Conservation (phyloP, 2,113 vertebrate species). For the Aythya baeri region DNA sequence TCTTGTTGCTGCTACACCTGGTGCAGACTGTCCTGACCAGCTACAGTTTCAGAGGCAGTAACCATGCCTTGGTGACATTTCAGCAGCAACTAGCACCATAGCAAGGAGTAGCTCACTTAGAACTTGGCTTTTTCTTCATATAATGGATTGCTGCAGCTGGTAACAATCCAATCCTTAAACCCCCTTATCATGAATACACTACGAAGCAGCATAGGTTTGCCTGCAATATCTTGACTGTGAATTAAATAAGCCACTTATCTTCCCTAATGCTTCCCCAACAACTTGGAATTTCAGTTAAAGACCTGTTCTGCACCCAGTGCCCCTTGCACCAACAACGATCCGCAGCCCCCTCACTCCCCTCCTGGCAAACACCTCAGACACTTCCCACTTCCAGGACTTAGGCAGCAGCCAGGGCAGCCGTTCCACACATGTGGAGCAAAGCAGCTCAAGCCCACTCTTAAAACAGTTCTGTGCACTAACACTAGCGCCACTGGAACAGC, state of each 20-base stretch:
- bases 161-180: slow-evolving; percentile 17
- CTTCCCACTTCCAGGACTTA: neutral
- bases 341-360: neutral
- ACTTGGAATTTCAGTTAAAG: neutral
- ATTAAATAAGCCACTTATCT: slow-evolving; percentile 27
- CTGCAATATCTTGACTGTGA: neutral
- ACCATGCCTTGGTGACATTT: neutral
- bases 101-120: neutral
- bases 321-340: neutral
- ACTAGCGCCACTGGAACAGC: neutral
- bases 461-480: neutral
- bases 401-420: neutral
- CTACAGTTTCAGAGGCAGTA: neutral
- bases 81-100: neutral
- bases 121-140: neutral
- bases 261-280: neutral
- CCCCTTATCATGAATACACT: neutral
- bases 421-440: neutral
- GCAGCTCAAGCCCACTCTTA: neutral
- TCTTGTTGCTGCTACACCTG: neutral
- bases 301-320: neutral
- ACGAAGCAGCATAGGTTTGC: neutral
- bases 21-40: neutral
- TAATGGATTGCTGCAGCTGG: neutral
- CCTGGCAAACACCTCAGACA: neutral